A percentile compares a stretch with the other conserved stretches of the same genome.
Conservation (phyloP, 1,140 invertebrate genomes). For the Neodiprion fabricii region DNA sequence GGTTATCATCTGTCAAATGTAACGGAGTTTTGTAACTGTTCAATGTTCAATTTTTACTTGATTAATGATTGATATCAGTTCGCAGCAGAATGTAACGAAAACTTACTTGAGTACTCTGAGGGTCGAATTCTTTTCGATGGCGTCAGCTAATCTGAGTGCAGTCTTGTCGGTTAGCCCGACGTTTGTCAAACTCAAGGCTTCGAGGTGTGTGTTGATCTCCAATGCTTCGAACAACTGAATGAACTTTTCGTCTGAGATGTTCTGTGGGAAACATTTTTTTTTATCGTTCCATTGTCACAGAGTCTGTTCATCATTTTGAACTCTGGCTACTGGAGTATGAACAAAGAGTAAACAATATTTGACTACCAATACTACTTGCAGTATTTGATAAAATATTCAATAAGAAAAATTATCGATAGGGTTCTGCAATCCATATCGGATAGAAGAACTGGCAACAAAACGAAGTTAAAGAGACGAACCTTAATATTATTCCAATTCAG, state of each 20-base stretch:
- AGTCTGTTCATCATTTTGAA: not conserved
- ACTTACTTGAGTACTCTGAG: slow-evolving; percentile 85
- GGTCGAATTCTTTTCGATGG: slow-evolving; percentile 85
- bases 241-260: slow-evolving; percentile 96
- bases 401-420: slow-evolving; percentile 16
- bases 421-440: not conserved
- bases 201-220: slow-evolving; percentile 89
- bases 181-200: slow-evolving; percentile 92
- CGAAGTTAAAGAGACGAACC: slow-evolving; percentile 59
- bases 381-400: no score
- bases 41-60: no score
- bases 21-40: no score
- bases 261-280: slow-evolving; percentile 68
- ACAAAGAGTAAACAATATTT: not conserved
- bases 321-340: not conserved
- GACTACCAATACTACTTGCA: no score
- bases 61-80: no score
- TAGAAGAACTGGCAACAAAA: not conserved
- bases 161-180: slow-evolving; percentile 90
- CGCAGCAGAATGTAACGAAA: no score
- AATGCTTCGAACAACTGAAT: slow-evolving; percentile 87
- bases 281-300: not conserved
- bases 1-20: no score
- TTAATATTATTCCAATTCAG: slow-evolving; percentile 98
- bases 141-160: slow-evolving; percentile 82